A percentile compares a stretch with the other conserved stretches of the same genome.
Evolutionary conservation across 1,140 invertebrate genomes (phyloP).

Genomic region (Augochlora pura): DNA sequence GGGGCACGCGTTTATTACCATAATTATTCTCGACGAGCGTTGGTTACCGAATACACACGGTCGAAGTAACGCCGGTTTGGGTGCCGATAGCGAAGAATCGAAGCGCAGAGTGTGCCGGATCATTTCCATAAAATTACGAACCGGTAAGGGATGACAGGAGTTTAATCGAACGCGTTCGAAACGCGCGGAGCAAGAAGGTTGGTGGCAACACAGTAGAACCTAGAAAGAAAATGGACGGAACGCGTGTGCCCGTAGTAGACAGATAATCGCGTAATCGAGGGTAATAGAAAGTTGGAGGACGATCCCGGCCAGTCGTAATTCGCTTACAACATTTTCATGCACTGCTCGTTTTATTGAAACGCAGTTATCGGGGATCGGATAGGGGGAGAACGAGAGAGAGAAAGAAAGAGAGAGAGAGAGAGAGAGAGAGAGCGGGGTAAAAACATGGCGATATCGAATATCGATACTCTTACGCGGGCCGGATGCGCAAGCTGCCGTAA

Average conservation of each 20-base stretch:
- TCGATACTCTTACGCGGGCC: constrained; percentile 22
- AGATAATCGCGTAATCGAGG: constrained; percentile 27
- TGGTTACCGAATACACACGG: no score
- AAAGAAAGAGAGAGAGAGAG: neutral
- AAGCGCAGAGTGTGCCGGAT: no score
- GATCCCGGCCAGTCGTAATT: constrained; percentile 12
- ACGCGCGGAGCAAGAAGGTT: no score
- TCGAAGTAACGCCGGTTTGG: no score
- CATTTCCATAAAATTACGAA: no score
- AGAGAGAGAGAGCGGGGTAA: neutral
- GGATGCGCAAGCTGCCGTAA: constrained; percentile 37
- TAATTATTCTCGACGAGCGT: no score
- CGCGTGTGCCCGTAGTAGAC: neutral
- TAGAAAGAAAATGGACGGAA: neutral
- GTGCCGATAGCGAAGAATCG: no score
- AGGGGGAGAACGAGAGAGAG: neutral
- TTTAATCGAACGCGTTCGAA: no score
- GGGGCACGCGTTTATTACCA: no score
- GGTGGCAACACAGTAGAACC: no score
- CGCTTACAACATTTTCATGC: constrained; percentile 32
- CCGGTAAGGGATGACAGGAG: no score
- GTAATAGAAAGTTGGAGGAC: constrained; percentile 13
- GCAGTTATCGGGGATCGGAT: constrained; percentile 27
- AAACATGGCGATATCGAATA: constrained; percentile 29
- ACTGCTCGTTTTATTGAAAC: constrained; percentile 37